phyloP scores from a whole-genome alignment of 2,797 vertebrate species.

The Macroramphosus scolopax region DNA sequence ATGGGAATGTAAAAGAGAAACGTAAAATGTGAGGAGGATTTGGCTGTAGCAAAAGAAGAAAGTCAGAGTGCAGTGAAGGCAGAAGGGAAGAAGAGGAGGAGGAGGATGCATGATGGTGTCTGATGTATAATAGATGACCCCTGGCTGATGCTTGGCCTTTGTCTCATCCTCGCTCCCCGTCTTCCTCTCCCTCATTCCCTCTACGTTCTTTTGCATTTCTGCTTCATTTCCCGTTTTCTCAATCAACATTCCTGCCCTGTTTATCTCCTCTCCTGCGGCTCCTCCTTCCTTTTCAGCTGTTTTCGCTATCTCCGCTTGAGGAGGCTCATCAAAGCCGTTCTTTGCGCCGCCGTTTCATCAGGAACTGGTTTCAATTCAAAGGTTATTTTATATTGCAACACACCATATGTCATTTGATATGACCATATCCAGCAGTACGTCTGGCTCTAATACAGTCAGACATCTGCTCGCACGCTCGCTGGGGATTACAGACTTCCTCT shows the following conservation, averaged over 20 bases:
- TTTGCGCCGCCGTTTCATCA: conserved; percentile 6
- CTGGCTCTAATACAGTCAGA: conserved; percentile 3
- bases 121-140: conserved; percentile 74
- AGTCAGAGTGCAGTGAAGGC: conserved; percentile 3
- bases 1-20: not conserved
- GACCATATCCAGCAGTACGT: conserved; percentile 9
- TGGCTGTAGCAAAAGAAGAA: conserved; percentile 1
- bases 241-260: conserved; percentile 47
- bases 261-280: conserved; percentile 14
- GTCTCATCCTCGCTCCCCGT: conserved; percentile 31
- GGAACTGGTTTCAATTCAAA: conserved; percentile 1
- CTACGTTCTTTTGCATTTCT: conserved; percentile 6
- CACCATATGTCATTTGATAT: conserved; percentile 18
- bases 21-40: not conserved
- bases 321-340: conserved; percentile 1
- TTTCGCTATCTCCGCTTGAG: conserved; percentile 27
- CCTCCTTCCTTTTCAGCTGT: conserved; percentile 16
- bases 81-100: conserved; percentile 3
- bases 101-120: conserved; percentile 17
- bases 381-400: conserved; percentile 12
- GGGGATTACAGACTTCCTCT: conserved; percentile 43
- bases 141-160: conserved; percentile 50
- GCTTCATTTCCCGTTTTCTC: conserved; percentile 34
- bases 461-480: conserved; percentile 18
- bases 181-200: conserved; percentile 18